Base-by-base conservation (phyloP, 1,140 invertebrate species). In the Drepana arcuata region DNA sequence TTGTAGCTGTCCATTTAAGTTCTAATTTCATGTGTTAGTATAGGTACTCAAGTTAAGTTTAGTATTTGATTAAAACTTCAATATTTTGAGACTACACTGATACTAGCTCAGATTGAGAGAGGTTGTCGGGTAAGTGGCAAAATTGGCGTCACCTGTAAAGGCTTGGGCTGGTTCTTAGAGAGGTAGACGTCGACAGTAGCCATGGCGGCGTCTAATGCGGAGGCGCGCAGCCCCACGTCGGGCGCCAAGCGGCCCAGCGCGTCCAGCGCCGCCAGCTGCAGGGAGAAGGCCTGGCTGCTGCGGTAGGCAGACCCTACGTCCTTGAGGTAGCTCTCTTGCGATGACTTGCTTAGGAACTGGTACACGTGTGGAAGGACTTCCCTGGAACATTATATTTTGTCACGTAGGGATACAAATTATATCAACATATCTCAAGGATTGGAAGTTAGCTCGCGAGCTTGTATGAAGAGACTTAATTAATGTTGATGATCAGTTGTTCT, bases 351-450 rank as follows among this genome's bases (percentile, higher is more conserved):
- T 7, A 92, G 67, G 36, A 85, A 83, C 25, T 77, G 58, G 32
- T 84, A 84, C 12, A 91, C 50, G 7, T 69, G 48, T 7, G 88
- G 89, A n/a, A 91, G 58, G 1, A 90, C 84, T 49, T 91, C 84
- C 27, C 89, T 91, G 69, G 16, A 69, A 72, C n/a, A n/a, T n/a
- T n/a, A n/a, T n/a, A n/a, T n/a, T n/a, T n/a, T n/a, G n/a, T n/a
- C n/a, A n/a, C n/a, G n/a, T n/a, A n/a, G n/a, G n/a, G n/a, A n/a
- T n/a, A n/a, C n/a, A n/a, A n/a, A n/a, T n/a, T n/a, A n/a, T n/a
- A n/a, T n/a, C n/a, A n/a, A n/a, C n/a, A n/a, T n/a, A n/a, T n/a
- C n/a, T n/a, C n/a, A n/a, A n/a, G n/a, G n/a, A n/a, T n/a, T n/a
- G n/a, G n/a, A n/a, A n/a, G n/a, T n/a, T n/a, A n/a, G n/a, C n/a